Conservation (phyloP, 2,888 invertebrate genomes). For the Drosophila histrio region DNA sequence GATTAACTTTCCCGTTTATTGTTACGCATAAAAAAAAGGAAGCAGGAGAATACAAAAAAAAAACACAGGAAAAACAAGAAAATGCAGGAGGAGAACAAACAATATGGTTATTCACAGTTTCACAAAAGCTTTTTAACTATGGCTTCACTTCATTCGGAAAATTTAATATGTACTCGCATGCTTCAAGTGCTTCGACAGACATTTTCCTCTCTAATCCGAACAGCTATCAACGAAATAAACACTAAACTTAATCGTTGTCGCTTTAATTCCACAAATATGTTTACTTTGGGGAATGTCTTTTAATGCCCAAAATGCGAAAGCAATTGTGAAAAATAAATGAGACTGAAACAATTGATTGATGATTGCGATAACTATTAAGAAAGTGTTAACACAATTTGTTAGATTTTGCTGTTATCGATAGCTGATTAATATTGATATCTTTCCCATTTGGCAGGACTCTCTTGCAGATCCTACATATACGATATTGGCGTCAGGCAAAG, state of each 20-base stretch:
- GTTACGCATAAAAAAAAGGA: conserved; percentile 10
- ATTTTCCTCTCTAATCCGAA: background rate
- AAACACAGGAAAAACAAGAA: background rate
- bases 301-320: background rate
- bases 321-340: background rate
- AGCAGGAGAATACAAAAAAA: background rate
- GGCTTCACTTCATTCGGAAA: conserved; percentile 25
- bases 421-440: too few species aligned
- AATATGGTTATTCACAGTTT: conserved; percentile 26
- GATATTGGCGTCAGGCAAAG: too few species aligned
- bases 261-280: background rate
- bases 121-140: conserved; percentile 20
- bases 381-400: background rate
- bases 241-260: background rate
- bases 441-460: too few species aligned
- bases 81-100: background rate
- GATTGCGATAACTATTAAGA: background rate
- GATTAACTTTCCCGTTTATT: conserved; percentile 52
- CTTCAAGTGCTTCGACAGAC: conserved; percentile 3
- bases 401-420: conserved; percentile 1
- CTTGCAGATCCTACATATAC: too few species aligned
- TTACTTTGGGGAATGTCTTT: background rate
- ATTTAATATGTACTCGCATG: conserved; percentile 21
- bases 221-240: background rate
- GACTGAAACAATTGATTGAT: background rate